Conservation (phyloP, 2,113 vertebrate genomes). For the Phylloscopus trochiloides region DNA sequence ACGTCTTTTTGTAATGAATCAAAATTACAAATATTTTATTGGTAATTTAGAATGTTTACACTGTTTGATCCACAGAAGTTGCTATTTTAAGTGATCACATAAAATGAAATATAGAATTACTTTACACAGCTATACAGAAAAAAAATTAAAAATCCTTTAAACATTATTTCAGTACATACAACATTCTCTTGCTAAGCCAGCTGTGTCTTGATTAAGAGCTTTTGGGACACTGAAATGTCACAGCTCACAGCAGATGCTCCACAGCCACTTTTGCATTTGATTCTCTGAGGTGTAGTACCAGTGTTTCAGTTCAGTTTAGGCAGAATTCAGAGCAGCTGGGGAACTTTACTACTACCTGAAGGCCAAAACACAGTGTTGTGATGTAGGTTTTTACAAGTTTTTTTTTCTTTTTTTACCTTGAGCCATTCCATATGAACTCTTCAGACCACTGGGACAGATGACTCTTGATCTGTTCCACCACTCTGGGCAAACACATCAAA, state of each 20-base stretch:
- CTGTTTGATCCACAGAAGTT: conserved; percentile 16
- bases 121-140: conserved; percentile 60
- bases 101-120: conserved; percentile 56
- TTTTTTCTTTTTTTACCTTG: neutral
- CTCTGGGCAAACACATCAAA: accelerated
- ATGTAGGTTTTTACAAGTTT: neutral
- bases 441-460: neutral
- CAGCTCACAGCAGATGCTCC: neutral
- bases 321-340: neutral
- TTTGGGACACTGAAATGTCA: neutral
- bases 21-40: conserved; percentile 71
- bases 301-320: neutral
- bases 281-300: neutral
- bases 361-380: neutral
- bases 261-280: neutral
- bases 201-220: neutral
- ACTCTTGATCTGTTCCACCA: neutral
- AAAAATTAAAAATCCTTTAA: neutral
- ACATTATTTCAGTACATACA: conserved; percentile 2
- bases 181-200: conserved; percentile 18
- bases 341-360: neutral
- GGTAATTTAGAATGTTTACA: conserved; percentile 55
- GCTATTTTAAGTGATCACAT: conserved; percentile 42
- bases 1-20: neutral
- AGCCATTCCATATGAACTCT: neutral